These are phyloP conservation scores for Cerastoderma edule DNA, from an alignment of 2,888 invertebrate species.

Conservation along the genomic window DNA sequence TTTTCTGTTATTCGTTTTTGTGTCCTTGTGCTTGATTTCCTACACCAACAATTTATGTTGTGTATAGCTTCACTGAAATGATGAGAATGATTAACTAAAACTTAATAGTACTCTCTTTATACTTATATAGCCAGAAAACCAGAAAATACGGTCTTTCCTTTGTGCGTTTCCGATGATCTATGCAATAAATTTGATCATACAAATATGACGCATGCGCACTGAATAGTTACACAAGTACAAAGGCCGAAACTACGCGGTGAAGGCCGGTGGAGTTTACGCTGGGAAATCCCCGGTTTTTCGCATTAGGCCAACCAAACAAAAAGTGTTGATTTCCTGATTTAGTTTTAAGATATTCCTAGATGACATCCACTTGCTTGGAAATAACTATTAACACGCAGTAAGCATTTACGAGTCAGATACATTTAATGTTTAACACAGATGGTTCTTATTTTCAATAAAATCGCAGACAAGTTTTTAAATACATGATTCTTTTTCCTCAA, in stretches of 20 bases:
- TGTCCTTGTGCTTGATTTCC: background rate
- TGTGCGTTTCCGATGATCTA: background rate
- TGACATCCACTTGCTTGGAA: too few species aligned
- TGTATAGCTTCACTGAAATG: background rate
- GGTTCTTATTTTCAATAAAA: too few species aligned
- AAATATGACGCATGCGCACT: conserved; percentile 4
- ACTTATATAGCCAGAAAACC: background rate
- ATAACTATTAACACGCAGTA: too few species aligned
- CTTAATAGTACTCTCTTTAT: too few species aligned
- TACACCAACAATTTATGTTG: background rate
- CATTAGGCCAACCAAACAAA: conserved; percentile 29
- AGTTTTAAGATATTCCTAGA: background rate
- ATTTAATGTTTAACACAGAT: too few species aligned
- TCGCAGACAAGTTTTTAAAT: too few species aligned
- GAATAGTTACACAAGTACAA: conserved; percentile 12
- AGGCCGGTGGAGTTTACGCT: conserved; percentile 47
- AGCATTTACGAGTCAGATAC: too few species aligned
- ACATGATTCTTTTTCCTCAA: too few species aligned
- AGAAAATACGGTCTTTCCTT: too few species aligned
- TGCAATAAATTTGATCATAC: background rate
- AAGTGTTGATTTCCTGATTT: background rate
- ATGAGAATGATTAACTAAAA: too few species aligned
- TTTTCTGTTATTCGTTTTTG: background rate
- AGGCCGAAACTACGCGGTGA: conserved; percentile 19
- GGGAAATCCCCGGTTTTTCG: conserved; percentile 48